Percentiles rank a stretch among this genome's conserved stretches.
These are phyloP conservation scores for Phaethon lepturus DNA, from an alignment of 2,113 vertebrate genomes.

Conservation along the genomic window DNA sequence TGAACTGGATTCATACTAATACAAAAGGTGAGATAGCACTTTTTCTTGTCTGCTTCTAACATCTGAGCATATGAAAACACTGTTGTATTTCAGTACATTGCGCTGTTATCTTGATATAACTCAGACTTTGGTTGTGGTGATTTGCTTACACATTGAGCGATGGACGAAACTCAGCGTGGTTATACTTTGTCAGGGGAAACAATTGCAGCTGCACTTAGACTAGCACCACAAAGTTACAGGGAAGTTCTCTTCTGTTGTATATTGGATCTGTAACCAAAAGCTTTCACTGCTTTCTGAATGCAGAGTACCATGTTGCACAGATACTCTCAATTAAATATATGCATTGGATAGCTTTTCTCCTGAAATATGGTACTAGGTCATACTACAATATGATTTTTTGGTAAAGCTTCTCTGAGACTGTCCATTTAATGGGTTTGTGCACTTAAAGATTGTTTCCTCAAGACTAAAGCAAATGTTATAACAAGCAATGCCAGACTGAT, in stretches of 20 bases:
- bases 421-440: not conserved
- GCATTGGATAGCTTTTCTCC: not conserved
- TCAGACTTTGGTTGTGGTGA: not conserved
- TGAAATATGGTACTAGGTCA: not conserved
- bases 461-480: not conserved
- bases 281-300: not conserved
- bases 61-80: not conserved
- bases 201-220: not conserved
- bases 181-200: not conserved
- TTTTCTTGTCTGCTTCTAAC: not conserved
- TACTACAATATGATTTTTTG: not conserved
- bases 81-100: not conserved
- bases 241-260: not conserved
- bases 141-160: not conserved
- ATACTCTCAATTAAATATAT: not conserved
- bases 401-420: not conserved
- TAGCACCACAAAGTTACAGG: not conserved
- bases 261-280: not conserved
- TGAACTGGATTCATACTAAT: not conserved
- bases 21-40: not conserved
- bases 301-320: not conserved
- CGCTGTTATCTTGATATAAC: not conserved
- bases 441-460: not conserved
- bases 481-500: not conserved
- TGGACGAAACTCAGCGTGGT: not conserved